phyloP scores from a whole-genome alignment of 2,888 invertebrate species.

The Amphipoea oculea region DNA sequence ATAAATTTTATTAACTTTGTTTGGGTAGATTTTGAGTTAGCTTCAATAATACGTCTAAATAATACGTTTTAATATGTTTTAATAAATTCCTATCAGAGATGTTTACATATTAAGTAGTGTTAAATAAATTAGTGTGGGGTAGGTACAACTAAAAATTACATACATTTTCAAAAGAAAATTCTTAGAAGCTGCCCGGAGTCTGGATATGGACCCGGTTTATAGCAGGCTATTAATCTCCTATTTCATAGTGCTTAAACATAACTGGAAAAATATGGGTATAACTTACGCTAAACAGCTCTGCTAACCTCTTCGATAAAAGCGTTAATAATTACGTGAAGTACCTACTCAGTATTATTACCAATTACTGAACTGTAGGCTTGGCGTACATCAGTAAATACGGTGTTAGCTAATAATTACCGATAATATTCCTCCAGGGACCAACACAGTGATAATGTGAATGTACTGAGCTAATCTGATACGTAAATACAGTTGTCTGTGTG shows the following conservation, averaged over 20 bases:
- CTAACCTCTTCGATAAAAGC: background rate
- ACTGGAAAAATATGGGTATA: background rate
- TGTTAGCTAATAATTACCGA: slow-evolving; percentile 30
- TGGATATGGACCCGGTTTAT: background rate
- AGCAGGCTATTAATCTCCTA: background rate
- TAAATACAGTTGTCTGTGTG: background rate
- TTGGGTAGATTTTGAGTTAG: background rate
- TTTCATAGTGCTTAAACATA: background rate
- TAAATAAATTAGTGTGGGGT: background rate
- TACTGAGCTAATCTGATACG: slow-evolving; percentile 20
- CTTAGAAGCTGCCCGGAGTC: background rate
- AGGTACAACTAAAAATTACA: background rate
- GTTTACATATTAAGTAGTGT: background rate
- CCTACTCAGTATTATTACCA: background rate
- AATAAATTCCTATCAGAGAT: background rate
- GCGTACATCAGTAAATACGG: slow-evolving; percentile 7
- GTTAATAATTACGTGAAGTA: background rate
- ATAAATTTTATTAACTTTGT: background rate
- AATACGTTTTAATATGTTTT: background rate
- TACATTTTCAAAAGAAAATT: background rate
- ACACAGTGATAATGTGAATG: background rate
- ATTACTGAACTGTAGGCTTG: slow-evolving; percentile 1
- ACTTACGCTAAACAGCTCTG: background rate
- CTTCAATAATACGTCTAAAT: background rate
- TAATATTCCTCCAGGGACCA: slow-evolving; percentile 31